Conservation (phyloP, 2,113 vertebrate species). For the Aythya baeri region DNA sequence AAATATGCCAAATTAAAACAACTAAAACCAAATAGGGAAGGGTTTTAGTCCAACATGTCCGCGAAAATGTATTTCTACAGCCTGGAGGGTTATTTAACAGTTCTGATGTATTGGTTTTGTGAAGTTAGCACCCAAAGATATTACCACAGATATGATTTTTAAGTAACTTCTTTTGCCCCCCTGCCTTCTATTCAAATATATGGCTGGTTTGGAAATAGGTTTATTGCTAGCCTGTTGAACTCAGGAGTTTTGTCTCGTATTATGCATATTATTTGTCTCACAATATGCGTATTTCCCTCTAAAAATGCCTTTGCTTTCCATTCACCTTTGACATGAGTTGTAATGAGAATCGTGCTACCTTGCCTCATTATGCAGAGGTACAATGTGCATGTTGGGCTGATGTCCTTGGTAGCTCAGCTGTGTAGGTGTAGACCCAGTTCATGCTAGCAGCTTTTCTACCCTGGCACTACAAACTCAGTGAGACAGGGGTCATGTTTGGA, state of each 20-base stretch:
- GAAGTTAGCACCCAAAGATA: not conserved
- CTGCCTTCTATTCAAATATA: not conserved
- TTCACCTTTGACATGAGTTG: not conserved
- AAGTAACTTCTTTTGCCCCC: not conserved
- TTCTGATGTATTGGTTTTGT: not conserved
- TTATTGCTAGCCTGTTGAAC: not conserved
- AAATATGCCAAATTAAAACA: not conserved
- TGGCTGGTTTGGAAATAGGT: not conserved
- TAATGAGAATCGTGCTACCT: not conserved
- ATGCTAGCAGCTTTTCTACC: not conserved
- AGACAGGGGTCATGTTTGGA: not conserved
- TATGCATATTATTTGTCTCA: too few species aligned
- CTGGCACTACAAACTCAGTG: not conserved
- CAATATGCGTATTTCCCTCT: not conserved
- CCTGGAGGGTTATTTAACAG: not conserved
- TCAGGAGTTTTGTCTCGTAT: not conserved
- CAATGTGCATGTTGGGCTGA: rapidly evolving
- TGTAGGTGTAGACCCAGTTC: not conserved
- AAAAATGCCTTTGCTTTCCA: not conserved
- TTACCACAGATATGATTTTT: not conserved
- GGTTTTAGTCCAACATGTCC: not conserved
- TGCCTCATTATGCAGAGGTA: not conserved
- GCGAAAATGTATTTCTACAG: not conserved
- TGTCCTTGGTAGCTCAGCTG: not conserved
- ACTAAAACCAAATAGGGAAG: not conserved